Conservation (phyloP, 2,797 vertebrate species). For the Bufotes viridis region DNA sequence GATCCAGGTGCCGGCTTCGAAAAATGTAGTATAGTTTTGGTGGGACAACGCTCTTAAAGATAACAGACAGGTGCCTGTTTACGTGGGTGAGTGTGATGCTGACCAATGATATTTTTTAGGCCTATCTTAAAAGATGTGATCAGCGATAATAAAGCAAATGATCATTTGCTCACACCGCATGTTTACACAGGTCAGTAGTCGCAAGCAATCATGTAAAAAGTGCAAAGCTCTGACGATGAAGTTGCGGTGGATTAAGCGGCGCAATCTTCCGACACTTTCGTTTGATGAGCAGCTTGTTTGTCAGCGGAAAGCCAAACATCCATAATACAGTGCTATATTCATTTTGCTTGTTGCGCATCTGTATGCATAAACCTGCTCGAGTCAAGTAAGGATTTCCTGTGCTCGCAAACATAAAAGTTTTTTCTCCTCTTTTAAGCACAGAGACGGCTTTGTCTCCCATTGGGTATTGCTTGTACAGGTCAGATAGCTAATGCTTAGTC, state of each 20-base stretch:
- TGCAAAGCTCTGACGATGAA: background rate
- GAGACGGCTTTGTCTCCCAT: background rate
- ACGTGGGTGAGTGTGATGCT: too few relatives aligned
- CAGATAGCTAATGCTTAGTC: conserved; percentile 10
- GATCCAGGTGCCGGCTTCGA: too few relatives aligned
- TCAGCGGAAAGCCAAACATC: background rate
- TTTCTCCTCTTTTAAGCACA: background rate
- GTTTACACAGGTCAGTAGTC: too few relatives aligned
- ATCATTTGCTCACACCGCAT: too few relatives aligned
- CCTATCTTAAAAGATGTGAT: too few relatives aligned
- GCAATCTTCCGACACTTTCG: conserved; percentile 1
- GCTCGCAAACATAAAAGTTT: background rate
- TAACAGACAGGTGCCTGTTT: too few relatives aligned
- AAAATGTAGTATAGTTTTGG: too few relatives aligned
- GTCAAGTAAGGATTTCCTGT: conserved; percentile 23
- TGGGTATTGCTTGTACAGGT: conserved; percentile 13
- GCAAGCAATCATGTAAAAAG: background rate
- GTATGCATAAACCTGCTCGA: background rate
- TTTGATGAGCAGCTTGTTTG: conserved; percentile 10
- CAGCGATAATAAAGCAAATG: too few relatives aligned
- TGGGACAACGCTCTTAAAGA: too few relatives aligned
- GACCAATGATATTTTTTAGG: too few relatives aligned
- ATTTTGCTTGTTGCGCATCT: conserved; percentile 1
- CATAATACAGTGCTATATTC: conserved; percentile 1
- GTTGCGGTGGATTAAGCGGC: conserved; percentile 1